These are phyloP conservation scores for Pristionchus maxplancki DNA, from an alignment of 2,888 invertebrate genomes.

Conservation along the genomic window DNA sequence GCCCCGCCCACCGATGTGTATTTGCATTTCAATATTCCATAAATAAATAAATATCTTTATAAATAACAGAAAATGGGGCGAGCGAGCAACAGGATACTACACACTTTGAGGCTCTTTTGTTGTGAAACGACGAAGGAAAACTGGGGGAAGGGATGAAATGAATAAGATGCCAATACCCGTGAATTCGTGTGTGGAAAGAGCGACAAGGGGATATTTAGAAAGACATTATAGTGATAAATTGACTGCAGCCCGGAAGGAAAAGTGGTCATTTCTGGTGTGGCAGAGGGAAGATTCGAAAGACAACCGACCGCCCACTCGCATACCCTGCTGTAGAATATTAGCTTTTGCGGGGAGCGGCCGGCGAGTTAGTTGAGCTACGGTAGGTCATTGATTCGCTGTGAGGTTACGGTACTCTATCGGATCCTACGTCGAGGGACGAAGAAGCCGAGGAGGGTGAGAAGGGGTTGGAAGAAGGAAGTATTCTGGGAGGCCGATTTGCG, in stretches of 20 bases:
- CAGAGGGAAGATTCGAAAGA: background rate
- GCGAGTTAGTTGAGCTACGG: background rate
- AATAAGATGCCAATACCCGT: slow-evolving; percentile 13
- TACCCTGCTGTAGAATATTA: slow-evolving; percentile 36
- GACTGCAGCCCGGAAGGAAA: background rate
- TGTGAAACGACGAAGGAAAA: slow-evolving; percentile 20
- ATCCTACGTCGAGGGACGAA: slow-evolving; percentile 32
- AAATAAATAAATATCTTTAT: slow-evolving; percentile 32
- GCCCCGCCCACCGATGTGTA: slow-evolving; percentile 39
- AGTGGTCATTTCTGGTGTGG: background rate
- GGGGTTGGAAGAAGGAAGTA: slow-evolving; percentile 51
- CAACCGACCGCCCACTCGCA: background rate
- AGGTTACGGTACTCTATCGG: slow-evolving; percentile 26
- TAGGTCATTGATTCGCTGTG: background rate
- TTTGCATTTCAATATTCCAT: slow-evolving; percentile 31
- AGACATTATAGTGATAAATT: background rate
- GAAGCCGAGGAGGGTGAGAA: slow-evolving; percentile 46
- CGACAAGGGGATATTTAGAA: slow-evolving; percentile 28
- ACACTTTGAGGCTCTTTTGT: slow-evolving; percentile 25
- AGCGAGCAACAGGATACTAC: slow-evolving; percentile 4
- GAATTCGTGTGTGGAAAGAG: slow-evolving; percentile 9
- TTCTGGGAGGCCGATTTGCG: slow-evolving; percentile 54
- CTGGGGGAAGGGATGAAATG: background rate
- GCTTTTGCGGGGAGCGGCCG: background rate
- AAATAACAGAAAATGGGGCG: slow-evolving; percentile 39